These are phyloP conservation scores for Oreotragus oreotragus DNA, from an alignment of 2,113 vertebrate genomes.

Conservation along the genomic window DNA sequence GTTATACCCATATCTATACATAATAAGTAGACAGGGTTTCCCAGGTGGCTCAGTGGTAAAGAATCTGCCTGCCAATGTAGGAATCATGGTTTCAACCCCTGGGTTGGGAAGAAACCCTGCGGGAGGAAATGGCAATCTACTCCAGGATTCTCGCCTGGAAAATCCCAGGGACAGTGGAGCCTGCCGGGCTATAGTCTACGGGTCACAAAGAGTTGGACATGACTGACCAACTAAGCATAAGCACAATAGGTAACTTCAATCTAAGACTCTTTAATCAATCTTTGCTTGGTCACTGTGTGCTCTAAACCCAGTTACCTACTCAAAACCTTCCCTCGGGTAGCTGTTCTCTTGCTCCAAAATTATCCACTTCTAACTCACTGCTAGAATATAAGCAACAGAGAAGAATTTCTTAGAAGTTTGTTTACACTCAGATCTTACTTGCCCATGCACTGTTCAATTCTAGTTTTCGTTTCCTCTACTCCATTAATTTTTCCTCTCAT, in stretches of 20 bases:
- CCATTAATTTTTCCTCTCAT: background rate
- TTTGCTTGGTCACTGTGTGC: accelerated
- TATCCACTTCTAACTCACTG: background rate
- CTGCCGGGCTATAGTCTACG: background rate
- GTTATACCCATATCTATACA: background rate
- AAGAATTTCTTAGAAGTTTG: background rate
- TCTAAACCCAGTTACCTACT: background rate
- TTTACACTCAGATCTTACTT: background rate
- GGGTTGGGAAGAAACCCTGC: background rate
- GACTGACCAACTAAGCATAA: background rate
- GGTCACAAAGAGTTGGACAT: background rate
- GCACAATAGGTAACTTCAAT: background rate
- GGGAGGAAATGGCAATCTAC: background rate
- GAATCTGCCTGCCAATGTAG: background rate
- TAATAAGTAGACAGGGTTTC: background rate
- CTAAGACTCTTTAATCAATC: no score
- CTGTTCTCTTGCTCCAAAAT: background rate
- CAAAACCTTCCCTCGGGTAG: background rate
- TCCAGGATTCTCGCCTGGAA: background rate
- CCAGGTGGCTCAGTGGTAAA: background rate
- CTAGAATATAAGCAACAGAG: background rate
- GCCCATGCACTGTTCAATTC: accelerated
- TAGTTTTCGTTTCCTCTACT: background rate
- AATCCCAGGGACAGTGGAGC: background rate
- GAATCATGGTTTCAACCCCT: background rate